These are phyloP conservation scores for Plutella xylostella DNA, from an alignment of 2,888 invertebrate genomes.

Conservation along the genomic window DNA sequence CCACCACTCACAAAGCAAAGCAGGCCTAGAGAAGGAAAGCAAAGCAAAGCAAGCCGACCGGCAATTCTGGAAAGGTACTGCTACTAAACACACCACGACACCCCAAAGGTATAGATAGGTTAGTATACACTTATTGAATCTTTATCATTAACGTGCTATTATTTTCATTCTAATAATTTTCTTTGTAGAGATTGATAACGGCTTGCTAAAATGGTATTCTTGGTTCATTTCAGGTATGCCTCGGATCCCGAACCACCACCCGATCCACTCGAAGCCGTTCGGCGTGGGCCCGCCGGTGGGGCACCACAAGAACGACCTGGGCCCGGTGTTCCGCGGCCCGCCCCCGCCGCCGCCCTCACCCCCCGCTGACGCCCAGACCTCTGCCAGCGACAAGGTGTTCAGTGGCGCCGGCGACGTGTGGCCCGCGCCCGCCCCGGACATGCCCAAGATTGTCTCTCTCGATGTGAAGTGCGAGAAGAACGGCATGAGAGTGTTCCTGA, in stretches of 20 bases:
- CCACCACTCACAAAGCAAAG: too few relatives aligned
- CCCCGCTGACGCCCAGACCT: slow-evolving; percentile 61
- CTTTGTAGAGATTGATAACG: too few relatives aligned
- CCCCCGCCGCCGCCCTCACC: slow-evolving; percentile 67
- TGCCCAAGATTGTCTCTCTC: slow-evolving; percentile 92
- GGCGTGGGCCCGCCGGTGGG: slow-evolving; percentile 54
- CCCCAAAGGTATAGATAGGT: too few relatives aligned
- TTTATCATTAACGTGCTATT: too few relatives aligned
- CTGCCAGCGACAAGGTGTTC: slow-evolving; percentile 72
- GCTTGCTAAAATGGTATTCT: too few relatives aligned
- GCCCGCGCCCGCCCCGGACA: slow-evolving; percentile 88
- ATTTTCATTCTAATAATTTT: too few relatives aligned
- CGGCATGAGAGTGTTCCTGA: slow-evolving; percentile 93
- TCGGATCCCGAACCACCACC: slow-evolving; percentile 62
- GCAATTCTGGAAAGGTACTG: too few relatives aligned
- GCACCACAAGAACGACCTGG: slow-evolving; percentile 61
- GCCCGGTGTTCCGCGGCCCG: slow-evolving; percentile 79
- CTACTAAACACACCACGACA: too few relatives aligned
- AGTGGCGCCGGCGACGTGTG: slow-evolving; percentile 80
- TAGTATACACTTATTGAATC: too few relatives aligned
- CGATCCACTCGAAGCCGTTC: slow-evolving; percentile 59
- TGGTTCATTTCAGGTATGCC: slow-evolving; percentile 46
- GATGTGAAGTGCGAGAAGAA: slow-evolving; percentile 96
- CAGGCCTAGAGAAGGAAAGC: too few relatives aligned
- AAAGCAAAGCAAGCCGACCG: too few relatives aligned